Evolutionary conservation across 2,888 invertebrate genomes (phyloP).

Genomic region (Agonum fuliginosum): DNA sequence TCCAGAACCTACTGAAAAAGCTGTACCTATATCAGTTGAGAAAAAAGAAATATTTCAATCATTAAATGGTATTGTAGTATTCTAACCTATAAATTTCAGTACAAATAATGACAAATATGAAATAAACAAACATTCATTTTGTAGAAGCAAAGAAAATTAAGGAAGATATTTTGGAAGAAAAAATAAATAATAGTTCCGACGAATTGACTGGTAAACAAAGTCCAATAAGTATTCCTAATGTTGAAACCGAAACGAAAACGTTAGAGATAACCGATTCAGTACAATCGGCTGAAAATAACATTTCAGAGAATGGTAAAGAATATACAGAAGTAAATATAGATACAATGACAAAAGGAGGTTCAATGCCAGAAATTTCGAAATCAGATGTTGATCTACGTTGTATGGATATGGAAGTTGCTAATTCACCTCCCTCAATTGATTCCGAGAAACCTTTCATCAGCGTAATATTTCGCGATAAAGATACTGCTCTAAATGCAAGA

Average conservation of each 20-base stretch:
- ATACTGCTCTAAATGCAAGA: not conserved
- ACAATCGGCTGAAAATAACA: not conserved
- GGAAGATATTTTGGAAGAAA: not conserved
- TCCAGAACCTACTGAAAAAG: constrained; percentile 22
- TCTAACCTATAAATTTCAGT: not conserved
- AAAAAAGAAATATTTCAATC: not conserved
- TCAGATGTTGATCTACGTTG: constrained; percentile 45
- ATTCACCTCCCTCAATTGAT: constrained; percentile 30
- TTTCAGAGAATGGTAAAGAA: not conserved
- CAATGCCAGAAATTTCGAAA: constrained; percentile 7
- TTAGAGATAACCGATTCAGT: not conserved
- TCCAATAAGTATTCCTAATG: not conserved
- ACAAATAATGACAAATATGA: not conserved
- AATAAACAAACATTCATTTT: not conserved
- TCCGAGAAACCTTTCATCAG: constrained; percentile 52
- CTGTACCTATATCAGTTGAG: not conserved
- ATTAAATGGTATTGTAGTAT: constrained; percentile 20
- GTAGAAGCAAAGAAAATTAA: not conserved
- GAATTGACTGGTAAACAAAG: not conserved
- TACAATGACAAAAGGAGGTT: constrained; percentile 1
- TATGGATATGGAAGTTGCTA: constrained; percentile 51
- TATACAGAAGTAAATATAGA: not conserved
- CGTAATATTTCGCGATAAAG: constrained; percentile 49
- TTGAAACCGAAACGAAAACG: not conserved
- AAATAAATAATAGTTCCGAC: not conserved